Conservation (phyloP, 2,888 invertebrate genomes). For the Melanchra persicariae region DNA sequence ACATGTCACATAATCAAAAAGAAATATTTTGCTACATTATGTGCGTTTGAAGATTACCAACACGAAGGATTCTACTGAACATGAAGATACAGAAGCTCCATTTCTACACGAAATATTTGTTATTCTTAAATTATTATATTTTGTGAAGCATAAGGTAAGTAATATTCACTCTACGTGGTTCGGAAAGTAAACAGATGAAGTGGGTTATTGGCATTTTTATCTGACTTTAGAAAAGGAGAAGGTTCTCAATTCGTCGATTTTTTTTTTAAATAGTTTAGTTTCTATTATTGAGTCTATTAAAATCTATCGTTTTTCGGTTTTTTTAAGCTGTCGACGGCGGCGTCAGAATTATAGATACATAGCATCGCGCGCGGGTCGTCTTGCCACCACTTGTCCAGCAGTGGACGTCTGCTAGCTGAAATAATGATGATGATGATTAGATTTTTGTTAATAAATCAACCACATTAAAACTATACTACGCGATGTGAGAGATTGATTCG, state of each 20-base stretch:
- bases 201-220: too few species aligned
- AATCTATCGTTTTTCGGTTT: too few species aligned
- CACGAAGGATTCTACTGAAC: slow-evolving; percentile 22
- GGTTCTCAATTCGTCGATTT: too few species aligned
- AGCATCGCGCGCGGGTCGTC: too few species aligned
- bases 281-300: too few species aligned
- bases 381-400: neutral
- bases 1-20: slow-evolving; percentile 62
- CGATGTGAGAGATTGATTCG: neutral
- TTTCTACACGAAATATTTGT: neutral
- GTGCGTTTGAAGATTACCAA: slow-evolving; percentile 62
- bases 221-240: too few species aligned
- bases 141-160: neutral
- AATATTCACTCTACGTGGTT: neutral
- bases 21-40: slow-evolving; percentile 63
- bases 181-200: neutral
- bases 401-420: neutral
- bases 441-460: too few species aligned
- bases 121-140: neutral
- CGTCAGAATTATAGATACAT: too few species aligned
- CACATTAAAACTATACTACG: neutral
- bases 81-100: slow-evolving; percentile 21
- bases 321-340: too few species aligned
- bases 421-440: neutral
- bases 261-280: too few species aligned